phyloP scores from a whole-genome alignment of 2,113 vertebrate genomes.

The Lipophrys pholis region DNA sequence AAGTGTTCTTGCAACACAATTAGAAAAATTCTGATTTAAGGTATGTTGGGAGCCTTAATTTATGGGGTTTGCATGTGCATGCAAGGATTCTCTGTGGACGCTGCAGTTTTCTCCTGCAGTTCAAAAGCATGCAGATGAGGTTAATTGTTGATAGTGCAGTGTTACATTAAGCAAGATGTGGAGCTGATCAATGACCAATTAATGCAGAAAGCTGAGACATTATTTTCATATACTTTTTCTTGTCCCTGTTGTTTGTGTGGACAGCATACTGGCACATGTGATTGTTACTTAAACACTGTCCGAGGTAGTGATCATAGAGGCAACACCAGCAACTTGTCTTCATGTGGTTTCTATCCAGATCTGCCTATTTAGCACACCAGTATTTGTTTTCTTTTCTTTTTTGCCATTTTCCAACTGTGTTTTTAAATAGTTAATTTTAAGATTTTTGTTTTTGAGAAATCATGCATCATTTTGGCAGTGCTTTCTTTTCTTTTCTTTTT shows the following conservation, averaged over 20 bases:
- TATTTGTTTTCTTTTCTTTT: conserved; percentile 1
- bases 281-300: conserved; percentile 33
- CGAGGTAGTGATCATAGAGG: conserved; percentile 40
- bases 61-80: no score
- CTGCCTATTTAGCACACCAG: conserved; percentile 15
- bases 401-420: conserved; percentile 14
- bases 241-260: conserved; percentile 11
- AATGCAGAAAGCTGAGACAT: no score
- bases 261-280: neutral
- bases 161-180: no score
- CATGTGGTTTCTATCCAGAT: conserved; percentile 10
- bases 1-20: no score
- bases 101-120: no score
- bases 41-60: no score
- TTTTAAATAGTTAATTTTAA: conserved; percentile 52
- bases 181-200: no score
- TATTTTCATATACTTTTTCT: no score
- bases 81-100: no score
- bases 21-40: no score
- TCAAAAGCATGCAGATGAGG: no score
- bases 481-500: conserved; percentile 21
- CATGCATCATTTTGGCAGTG: conserved; percentile 13
- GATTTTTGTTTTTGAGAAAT: conserved; percentile 30
- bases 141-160: no score
- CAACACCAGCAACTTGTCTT: conserved; percentile 54